Evolutionary conservation across 2,888 invertebrate genomes (phyloP).

Genomic region (Zygaena filipendulae): DNA sequence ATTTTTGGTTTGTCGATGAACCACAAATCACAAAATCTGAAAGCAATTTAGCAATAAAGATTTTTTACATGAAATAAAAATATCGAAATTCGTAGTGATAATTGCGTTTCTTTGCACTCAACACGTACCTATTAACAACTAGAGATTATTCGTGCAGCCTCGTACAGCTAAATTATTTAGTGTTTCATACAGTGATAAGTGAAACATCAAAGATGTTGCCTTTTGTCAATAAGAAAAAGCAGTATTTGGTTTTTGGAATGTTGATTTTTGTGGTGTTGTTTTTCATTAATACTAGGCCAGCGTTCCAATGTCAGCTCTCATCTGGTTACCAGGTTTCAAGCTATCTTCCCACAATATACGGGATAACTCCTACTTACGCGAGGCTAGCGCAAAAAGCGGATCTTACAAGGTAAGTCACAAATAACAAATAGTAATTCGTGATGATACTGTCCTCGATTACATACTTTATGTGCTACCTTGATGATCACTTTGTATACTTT

Average conservation of each 20-base stretch:
- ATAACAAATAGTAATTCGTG: constrained; percentile 33
- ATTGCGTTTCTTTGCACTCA: too few relatives aligned
- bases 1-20: too few relatives aligned
- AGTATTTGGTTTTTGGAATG: constrained; percentile 56
- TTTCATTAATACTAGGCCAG: constrained; percentile 52
- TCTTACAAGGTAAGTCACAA: constrained; percentile 76
- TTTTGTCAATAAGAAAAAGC: constrained; percentile 58
- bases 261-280: constrained; percentile 53
- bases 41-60: too few relatives aligned
- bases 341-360: constrained; percentile 80
- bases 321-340: constrained; percentile 36
- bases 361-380: constrained; percentile 91
- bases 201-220: too few relatives aligned
- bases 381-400: constrained; percentile 94
- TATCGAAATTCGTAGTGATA: too few relatives aligned
- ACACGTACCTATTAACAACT: too few relatives aligned
- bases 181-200: constrained; percentile 19
- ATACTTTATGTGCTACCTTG: too few relatives aligned
- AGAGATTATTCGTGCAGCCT: too few relatives aligned
- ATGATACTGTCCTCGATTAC: constrained; percentile 41
- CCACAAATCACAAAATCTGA: too few relatives aligned
- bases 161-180: too few relatives aligned
- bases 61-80: too few relatives aligned
- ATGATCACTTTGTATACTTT: too few relatives aligned
- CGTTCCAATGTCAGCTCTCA: constrained; percentile 53